A percentile compares a stretch with the other conserved stretches of the same genome.
Conservation (phyloP, 1,140 invertebrate genomes). For the Aphaenogaster rudis region DNA sequence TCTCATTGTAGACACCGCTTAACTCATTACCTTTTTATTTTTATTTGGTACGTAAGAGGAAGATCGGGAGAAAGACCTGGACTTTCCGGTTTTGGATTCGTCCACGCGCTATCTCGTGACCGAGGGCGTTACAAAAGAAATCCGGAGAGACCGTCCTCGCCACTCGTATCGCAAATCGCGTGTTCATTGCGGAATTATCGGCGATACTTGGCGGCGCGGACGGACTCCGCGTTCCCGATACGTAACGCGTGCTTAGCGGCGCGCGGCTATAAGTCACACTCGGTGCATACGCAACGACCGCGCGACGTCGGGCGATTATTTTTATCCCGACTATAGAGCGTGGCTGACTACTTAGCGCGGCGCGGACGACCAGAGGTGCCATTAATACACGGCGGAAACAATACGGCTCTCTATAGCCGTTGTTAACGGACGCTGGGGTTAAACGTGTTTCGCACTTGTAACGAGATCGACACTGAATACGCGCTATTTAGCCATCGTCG, state of each 20-base stretch:
- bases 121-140: neutral
- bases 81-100: neutral
- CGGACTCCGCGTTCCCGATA: neutral
- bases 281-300: neutral
- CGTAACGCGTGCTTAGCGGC: neutral
- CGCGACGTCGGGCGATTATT: constrained; percentile 35
- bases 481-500: constrained; percentile 40
- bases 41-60: neutral
- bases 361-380: neutral
- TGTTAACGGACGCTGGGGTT: neutral
- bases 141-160: too few relatives aligned
- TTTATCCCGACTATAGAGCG: constrained; percentile 11
- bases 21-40: neutral
- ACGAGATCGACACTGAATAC: constrained; percentile 40
- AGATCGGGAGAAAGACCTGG: neutral
- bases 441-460: constrained; percentile 47
- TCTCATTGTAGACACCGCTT: too few relatives aligned
- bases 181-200: neutral
- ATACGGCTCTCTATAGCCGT: constrained; percentile 18
- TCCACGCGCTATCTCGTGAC: neutral
- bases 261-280: constrained; percentile 22
- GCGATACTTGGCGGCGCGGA: neutral
- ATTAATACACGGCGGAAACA: constrained; percentile 34
- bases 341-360: neutral
- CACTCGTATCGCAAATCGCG: neutral